phyloP scores from a whole-genome alignment of 2,797 vertebrate species.

The Artibeus jamaicensis region DNA sequence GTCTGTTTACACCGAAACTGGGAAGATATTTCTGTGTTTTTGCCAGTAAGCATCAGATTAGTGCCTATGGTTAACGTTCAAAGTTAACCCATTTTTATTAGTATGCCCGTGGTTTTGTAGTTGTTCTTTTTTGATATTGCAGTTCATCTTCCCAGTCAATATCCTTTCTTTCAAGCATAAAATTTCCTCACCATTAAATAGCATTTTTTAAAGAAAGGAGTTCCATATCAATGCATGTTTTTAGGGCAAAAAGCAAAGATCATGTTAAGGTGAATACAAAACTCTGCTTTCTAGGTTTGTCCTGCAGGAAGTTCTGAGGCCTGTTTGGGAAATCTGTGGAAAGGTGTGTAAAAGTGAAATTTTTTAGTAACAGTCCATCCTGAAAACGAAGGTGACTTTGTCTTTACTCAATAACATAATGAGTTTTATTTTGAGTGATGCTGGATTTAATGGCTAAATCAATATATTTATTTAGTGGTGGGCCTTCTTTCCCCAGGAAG shows the following conservation, averaged over 20 bases:
- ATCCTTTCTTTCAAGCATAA: constrained; percentile 19
- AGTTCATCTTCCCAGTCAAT: constrained; percentile 23
- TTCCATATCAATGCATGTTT: neutral
- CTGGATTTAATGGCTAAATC: constrained; percentile 85
- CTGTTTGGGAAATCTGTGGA: neutral
- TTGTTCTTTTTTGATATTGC: constrained; percentile 39
- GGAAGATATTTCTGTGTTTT: neutral
- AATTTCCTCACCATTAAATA: neutral
- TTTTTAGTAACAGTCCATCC: constrained; percentile 30
- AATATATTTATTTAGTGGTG: constrained; percentile 83
- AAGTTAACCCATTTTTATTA: constrained; percentile 24
- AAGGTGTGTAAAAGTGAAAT: neutral
- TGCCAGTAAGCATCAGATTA: neutral
- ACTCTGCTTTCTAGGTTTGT: neutral
- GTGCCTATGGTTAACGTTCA: neutral
- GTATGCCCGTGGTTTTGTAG: neutral
- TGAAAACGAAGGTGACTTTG: constrained; percentile 74
- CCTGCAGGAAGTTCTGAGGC: too few species aligned
- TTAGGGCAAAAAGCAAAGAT: neutral
- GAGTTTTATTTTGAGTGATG: constrained; percentile 82
- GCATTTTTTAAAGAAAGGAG: neutral
- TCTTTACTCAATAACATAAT: constrained; percentile 79
- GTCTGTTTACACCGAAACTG: neutral
- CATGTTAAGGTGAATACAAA: neutral
- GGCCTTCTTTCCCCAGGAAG: constrained; percentile 83